These are phyloP conservation scores for rabbit (Oryctolagus cuniculus) DNA, from an alignment of 2,113 vertebrate species.

Conservation along the genomic window DNA sequence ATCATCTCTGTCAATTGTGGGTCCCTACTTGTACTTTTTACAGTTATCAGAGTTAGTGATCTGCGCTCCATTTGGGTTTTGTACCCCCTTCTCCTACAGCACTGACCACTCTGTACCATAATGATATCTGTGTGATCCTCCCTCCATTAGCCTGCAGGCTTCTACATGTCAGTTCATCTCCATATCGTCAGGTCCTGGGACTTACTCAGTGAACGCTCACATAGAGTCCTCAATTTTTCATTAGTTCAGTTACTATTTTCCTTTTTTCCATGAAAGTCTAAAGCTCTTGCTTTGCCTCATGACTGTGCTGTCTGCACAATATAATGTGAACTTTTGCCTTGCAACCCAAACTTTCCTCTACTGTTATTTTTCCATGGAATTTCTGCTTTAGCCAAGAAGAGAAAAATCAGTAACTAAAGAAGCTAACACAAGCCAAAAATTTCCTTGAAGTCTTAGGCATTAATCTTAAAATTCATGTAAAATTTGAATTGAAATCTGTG, in stretches of 20 bases:
- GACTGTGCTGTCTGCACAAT: not conserved
- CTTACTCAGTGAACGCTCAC: not conserved
- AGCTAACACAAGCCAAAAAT: not conserved
- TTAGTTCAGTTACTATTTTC: slow-evolving; percentile 42
- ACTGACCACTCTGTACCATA: accelerated
- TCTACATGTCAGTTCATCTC: not conserved
- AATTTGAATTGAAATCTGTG: slow-evolving; percentile 3
- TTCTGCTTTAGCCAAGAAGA: not conserved
- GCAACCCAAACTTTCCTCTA: not conserved
- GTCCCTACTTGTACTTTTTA: not conserved
- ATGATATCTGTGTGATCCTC: not conserved
- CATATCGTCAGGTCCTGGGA: not conserved
- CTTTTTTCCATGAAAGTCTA: not conserved
- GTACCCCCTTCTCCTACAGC: not conserved
- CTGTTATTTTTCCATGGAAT: slow-evolving; percentile 13
- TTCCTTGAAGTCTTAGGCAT: not conserved
- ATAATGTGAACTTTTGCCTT: slow-evolving; percentile 30
- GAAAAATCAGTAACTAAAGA: not conserved
- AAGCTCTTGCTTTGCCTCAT: not conserved
- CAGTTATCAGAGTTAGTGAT: not conserved
- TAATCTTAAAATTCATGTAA: not conserved
- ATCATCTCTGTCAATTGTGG: not conserved
- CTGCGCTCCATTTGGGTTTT: not conserved
- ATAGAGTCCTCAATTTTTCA: not conserved
- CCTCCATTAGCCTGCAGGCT: not conserved